These are phyloP conservation scores for Paracanthobrama guichenoti DNA, from an alignment of 2,113 vertebrate species.

Conservation along the genomic window DNA sequence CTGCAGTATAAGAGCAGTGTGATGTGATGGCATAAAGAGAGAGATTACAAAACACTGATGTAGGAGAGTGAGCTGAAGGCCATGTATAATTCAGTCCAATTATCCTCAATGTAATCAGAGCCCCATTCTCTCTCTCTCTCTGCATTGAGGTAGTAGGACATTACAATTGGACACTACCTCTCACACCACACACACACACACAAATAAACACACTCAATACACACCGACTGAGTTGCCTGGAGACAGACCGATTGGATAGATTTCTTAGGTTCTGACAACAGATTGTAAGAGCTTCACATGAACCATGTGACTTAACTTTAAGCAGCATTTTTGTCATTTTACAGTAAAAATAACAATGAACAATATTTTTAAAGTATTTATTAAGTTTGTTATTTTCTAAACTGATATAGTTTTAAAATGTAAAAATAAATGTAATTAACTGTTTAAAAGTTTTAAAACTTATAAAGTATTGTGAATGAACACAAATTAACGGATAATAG, in stretches of 20 bases:
- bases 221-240: slow-evolving; percentile 57
- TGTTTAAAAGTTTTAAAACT: too few species aligned
- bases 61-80: slow-evolving; percentile 63
- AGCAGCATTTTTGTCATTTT: not conserved
- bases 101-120: slow-evolving; percentile 67
- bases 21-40: slow-evolving; percentile 53
- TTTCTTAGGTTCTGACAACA: slow-evolving; percentile 4
- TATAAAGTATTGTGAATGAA: not conserved
- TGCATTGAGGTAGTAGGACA: slow-evolving; percentile 44
- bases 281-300: not conserved
- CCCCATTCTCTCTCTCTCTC: slow-evolving; percentile 42
- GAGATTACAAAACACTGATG: slow-evolving; percentile 53
- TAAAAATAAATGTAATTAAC: too few species aligned
- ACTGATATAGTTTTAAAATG: too few species aligned
- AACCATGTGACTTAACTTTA: not conserved
- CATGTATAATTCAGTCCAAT: slow-evolving; percentile 75
- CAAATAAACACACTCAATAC: slow-evolving; percentile 21
- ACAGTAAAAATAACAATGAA: not conserved
- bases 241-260: slow-evolving; percentile 50
- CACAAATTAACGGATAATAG: not conserved
- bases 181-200: not conserved
- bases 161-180: slow-evolving; percentile 38
- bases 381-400: not conserved
- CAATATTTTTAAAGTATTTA: not conserved
- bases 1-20: slow-evolving; percentile 52